These are phyloP conservation scores for Poecilia picta DNA, from an alignment of 2,797 vertebrate species.

Conservation along the genomic window DNA sequence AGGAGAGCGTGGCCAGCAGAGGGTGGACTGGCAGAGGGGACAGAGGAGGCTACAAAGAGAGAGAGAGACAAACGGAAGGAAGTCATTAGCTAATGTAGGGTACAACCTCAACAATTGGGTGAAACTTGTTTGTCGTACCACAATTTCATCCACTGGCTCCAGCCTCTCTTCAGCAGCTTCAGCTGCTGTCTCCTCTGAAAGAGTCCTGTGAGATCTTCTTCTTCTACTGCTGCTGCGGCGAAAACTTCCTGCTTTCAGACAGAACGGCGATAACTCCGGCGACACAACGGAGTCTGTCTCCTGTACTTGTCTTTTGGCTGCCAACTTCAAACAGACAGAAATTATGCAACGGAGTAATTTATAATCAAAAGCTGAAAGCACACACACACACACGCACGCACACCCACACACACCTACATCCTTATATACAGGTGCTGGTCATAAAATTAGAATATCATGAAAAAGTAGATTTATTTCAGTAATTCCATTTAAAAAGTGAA, in stretches of 20 bases:
- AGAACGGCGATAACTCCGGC: slow-evolving; percentile 76
- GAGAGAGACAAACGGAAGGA: slow-evolving; percentile 30
- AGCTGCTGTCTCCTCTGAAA: slow-evolving; percentile 78
- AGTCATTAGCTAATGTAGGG: slow-evolving; percentile 10
- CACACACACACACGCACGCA: background rate
- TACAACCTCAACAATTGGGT: background rate
- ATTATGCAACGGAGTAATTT: background rate
- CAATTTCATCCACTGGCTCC: slow-evolving; percentile 74
- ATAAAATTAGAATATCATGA: no score
- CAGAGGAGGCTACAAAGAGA: slow-evolving; percentile 59
- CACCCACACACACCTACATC: background rate
- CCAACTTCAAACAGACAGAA: slow-evolving; percentile 59
- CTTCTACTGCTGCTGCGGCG: slow-evolving; percentile 66
- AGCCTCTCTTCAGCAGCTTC: slow-evolving; percentile 71
- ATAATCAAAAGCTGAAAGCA: background rate
- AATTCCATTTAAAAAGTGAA: no score
- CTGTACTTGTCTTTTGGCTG: slow-evolving; percentile 70
- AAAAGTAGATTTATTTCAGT: no score
- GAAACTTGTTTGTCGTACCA: slow-evolving; percentile 61
- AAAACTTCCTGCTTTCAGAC: slow-evolving; percentile 67
- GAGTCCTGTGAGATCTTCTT: slow-evolving; percentile 71
- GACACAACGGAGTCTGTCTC: slow-evolving; percentile 76
- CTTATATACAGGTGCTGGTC: no score
- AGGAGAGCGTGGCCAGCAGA: slow-evolving; percentile 81
- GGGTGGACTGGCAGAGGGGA: slow-evolving; percentile 79